These are phyloP conservation scores for Plagodis pulveraria DNA, from an alignment of 2,888 invertebrate genomes.

Conservation along the genomic window DNA sequence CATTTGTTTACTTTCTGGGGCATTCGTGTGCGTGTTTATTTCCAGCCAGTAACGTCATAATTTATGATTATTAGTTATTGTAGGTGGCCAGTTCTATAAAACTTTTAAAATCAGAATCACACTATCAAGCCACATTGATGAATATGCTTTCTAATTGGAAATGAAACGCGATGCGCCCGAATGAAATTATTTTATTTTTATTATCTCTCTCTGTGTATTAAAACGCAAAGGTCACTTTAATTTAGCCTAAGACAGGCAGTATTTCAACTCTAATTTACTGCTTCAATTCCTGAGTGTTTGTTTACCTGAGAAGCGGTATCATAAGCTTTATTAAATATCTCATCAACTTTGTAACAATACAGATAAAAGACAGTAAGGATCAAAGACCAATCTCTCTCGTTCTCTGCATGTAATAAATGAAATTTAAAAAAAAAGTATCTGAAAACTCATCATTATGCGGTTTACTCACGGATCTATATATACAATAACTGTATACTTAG, in stretches of 20 bases:
- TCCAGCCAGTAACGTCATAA: constrained; percentile 25
- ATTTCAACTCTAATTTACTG: constrained; percentile 43
- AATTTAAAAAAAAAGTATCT: no score
- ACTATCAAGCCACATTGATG: neutral
- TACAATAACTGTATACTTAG: no score
- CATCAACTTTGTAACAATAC: constrained; percentile 30
- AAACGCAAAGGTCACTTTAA: constrained; percentile 30
- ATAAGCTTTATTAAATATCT: constrained; percentile 58
- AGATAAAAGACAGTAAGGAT: constrained; percentile 3
- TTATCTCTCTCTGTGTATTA: constrained; percentile 28
- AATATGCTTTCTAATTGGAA: neutral
- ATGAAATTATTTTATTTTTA: neutral
- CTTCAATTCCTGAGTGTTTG: constrained; percentile 41
- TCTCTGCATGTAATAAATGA: no score
- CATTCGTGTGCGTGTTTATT: constrained; percentile 30
- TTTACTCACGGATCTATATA: no score
- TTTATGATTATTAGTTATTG: constrained; percentile 7
- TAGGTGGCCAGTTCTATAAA: constrained; percentile 8
- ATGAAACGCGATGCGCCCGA: constrained; percentile 1
- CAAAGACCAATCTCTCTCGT: neutral
- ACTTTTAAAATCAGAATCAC: constrained; percentile 1
- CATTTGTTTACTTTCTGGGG: constrained; percentile 34
- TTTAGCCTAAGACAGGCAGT: constrained; percentile 37
- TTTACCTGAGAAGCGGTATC: constrained; percentile 44
- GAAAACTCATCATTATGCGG: no score